phyloP scores from a whole-genome alignment of 35 echinoderm and acorn worm species.

The Strongylocentrotus purpuratus region DNA sequence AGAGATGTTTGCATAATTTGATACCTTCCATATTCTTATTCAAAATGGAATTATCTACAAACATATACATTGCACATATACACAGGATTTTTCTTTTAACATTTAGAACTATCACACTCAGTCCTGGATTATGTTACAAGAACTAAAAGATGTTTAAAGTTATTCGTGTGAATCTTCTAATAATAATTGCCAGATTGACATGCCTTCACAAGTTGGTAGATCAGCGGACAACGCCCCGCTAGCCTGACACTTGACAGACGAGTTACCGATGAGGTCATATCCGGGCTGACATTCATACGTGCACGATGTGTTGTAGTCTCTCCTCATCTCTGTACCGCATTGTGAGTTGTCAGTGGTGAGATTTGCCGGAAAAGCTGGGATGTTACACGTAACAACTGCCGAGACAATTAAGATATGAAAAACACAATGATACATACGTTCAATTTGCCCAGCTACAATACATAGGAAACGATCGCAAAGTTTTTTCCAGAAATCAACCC shows the following conservation, averaged over 20 bases:
- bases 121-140: too few relatives aligned
- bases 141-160: too few relatives aligned
- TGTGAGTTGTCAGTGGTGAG: background rate
- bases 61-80: too few relatives aligned
- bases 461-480: too few relatives aligned
- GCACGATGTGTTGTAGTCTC: conserved; percentile 3
- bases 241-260: background rate
- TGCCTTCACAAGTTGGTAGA: background rate
- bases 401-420: background rate
- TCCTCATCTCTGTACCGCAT: background rate
- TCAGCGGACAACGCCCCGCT: background rate
- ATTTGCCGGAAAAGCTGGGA: background rate
- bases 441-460: background rate
- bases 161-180: too few relatives aligned
- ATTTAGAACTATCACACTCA: too few relatives aligned
- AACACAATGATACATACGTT: background rate
- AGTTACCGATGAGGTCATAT: background rate
- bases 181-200: background rate
- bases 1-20: too few relatives aligned
- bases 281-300: background rate
- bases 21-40: too few relatives aligned
- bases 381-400: conserved; percentile 11
- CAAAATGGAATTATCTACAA: too few relatives aligned
- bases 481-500: too few relatives aligned
- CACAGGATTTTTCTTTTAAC: too few relatives aligned